phyloP scores from a whole-genome alignment of 2,888 invertebrate genomes.

The Melinopterus prodromus region DNA sequence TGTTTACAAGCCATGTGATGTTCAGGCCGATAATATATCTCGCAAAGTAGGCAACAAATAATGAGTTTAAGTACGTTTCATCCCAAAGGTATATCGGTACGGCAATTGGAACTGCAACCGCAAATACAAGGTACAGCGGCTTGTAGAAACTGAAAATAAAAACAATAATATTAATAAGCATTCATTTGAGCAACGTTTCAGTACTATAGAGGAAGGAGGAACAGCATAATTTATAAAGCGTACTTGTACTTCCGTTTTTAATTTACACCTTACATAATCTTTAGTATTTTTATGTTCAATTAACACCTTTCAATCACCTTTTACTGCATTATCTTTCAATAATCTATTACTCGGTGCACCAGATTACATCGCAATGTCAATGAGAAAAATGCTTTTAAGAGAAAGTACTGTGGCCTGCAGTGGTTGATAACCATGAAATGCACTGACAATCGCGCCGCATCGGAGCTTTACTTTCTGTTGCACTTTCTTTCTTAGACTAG shows the following conservation, averaged over 20 bases:
- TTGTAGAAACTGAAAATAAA: conserved; percentile 71
- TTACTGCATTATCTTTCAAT: too few relatives aligned
- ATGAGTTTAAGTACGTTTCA: conserved; percentile 68
- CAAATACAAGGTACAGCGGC: conserved; percentile 65
- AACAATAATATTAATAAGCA: neutral
- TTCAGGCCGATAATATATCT: conserved; percentile 73
- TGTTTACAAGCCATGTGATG: conserved; percentile 84
- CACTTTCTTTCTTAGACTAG: neutral
- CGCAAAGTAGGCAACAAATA: conserved; percentile 68
- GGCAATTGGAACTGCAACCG: conserved; percentile 68
- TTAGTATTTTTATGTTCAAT: too few relatives aligned
- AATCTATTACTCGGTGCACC: too few relatives aligned
- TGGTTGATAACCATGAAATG: neutral
- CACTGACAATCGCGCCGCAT: neutral
- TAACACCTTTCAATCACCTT: too few relatives aligned
- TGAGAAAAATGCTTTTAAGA: neutral
- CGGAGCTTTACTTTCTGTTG: neutral
- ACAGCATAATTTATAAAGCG: too few relatives aligned
- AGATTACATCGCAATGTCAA: neutral
- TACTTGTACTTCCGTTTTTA: too few relatives aligned
- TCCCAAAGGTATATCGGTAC: conserved; percentile 76
- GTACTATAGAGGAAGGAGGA: neutral
- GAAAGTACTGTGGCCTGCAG: neutral
- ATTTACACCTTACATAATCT: too few relatives aligned
- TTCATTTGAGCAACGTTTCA: neutral